A percentile compares a stretch with the other conserved stretches of the same genome.
These are phyloP conservation scores for Tupiocoris notatus DNA, from an alignment of 2,888 invertebrate genomes.

Conservation along the genomic window DNA sequence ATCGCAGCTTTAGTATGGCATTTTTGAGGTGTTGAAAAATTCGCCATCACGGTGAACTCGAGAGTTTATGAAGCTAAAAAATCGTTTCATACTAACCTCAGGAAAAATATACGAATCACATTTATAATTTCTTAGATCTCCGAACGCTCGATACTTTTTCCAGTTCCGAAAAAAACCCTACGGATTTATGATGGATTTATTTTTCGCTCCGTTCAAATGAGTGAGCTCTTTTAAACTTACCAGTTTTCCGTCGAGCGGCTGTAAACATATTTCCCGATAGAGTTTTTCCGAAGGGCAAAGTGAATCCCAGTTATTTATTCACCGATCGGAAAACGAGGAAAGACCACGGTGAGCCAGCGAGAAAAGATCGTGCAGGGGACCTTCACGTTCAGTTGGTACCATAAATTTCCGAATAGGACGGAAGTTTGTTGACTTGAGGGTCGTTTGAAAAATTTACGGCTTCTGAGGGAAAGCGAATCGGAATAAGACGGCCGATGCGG, in stretches of 20 bases:
- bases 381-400: neutral
- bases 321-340: neutral
- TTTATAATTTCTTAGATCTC: no score
- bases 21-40: no score
- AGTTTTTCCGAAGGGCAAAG: neutral
- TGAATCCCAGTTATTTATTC: neutral
- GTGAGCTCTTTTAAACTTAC: no score
- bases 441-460: conserved; percentile 14
- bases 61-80: no score
- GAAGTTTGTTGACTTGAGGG: conserved; percentile 7
- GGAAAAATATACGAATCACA: no score
- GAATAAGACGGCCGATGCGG: neutral
- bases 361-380: neutral
- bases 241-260: neutral
- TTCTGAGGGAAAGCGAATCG: neutral
- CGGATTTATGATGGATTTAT: no score
- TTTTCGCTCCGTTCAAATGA: no score
- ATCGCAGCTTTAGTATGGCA: no score
- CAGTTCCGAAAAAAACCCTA: no score
- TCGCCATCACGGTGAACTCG: no score
- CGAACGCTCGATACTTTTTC: no score
- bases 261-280: neutral
- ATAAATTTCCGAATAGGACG: conserved; percentile 19
- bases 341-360: neutral
- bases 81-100: no score